Percentiles rank a stretch among this genome's conserved stretches.
phyloP scores from a whole-genome alignment of 2,113 vertebrate species.

The Puffinus mauretanicus region DNA sequence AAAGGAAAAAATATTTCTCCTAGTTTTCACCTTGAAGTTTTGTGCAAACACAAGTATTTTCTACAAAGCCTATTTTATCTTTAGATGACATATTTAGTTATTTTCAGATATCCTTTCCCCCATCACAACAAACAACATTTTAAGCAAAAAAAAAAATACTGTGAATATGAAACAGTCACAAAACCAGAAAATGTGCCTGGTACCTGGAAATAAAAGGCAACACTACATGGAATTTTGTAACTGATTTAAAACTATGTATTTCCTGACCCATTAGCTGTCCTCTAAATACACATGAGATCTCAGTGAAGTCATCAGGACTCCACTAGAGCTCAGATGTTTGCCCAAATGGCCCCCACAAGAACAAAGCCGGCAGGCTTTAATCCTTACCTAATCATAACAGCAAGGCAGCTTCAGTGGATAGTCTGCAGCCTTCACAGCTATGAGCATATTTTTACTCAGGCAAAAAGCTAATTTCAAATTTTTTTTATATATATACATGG shows the following conservation, averaged over 20 bases:
- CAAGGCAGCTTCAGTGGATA: not conserved
- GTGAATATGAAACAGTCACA: not conserved
- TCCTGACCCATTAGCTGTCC: not conserved
- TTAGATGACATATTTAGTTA: not conserved
- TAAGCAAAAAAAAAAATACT: not conserved
- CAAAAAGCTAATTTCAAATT: not conserved
- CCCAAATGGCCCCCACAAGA: not conserved
- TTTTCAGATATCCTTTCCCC: not conserved
- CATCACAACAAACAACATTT: not conserved
- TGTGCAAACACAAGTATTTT: not conserved
- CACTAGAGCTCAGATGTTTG: not conserved
- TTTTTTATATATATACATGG: not conserved
- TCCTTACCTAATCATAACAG: not conserved
- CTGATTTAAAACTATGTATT: not conserved
- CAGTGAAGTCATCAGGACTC: not conserved
- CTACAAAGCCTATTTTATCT: not conserved
- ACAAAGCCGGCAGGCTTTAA: not conserved
- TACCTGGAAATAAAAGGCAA: not conserved
- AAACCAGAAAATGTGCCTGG: not conserved
- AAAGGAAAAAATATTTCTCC: not conserved
- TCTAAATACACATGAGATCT: not conserved
- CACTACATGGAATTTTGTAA: not conserved
- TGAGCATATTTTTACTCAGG: not conserved
- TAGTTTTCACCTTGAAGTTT: not conserved
- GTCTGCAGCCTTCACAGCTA: not conserved